A percentile compares a stretch with the other conserved stretches of the same genome.
phyloP scores from a whole-genome alignment of 2,888 invertebrate species.

The Microplitis deprimator region DNA sequence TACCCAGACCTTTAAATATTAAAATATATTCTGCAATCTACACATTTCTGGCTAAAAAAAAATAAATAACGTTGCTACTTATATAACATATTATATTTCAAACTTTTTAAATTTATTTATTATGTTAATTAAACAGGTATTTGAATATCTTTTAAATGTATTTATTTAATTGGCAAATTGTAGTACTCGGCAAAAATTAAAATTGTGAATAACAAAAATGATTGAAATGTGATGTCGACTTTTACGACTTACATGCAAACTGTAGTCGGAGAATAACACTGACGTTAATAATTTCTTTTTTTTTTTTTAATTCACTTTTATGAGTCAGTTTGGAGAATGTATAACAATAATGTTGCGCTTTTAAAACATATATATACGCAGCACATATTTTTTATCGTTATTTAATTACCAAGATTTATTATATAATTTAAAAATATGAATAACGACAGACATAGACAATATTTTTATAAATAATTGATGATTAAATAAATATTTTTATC shows the following conservation, averaged over 20 bases:
- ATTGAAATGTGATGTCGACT: constrained; percentile 27
- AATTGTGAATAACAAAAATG: constrained; percentile 3
- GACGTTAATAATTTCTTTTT: background rate
- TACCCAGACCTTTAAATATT: constrained; percentile 25
- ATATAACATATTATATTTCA: background rate
- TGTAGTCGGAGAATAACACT: constrained; percentile 58
- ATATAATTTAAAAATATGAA: background rate
- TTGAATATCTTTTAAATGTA: background rate
- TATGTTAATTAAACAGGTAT: background rate
- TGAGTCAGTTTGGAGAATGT: background rate
- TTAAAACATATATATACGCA: background rate
- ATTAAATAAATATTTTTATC: background rate
- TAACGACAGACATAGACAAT: background rate
- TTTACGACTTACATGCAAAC: constrained; percentile 47
- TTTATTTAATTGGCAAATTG: background rate
- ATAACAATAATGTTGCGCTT: background rate
- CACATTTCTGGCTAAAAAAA: constrained; percentile 9
- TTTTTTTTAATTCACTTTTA: background rate
- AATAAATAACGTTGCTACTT: background rate
- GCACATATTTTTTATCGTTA: background rate
- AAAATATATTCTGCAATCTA: background rate
- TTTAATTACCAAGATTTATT: constrained; percentile 1
- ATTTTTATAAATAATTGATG: background rate
- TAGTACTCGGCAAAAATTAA: background rate
- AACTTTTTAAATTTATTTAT: background rate